Evolutionary conservation across 2,797 vertebrate genomes (phyloP).

Genomic region (Halcyon badia): DNA sequence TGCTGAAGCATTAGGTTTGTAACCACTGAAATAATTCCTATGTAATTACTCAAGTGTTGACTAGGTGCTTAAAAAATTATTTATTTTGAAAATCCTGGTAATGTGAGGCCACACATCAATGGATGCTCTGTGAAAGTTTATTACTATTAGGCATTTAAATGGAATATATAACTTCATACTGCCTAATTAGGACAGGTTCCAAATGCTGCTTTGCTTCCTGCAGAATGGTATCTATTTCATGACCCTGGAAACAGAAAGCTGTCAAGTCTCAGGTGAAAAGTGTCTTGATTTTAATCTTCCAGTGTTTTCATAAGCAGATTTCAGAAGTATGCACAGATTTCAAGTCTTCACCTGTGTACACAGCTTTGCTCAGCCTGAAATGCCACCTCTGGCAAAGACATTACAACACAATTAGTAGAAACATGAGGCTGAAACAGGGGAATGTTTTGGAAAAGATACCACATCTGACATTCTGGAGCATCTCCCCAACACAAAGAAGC

Average conservation of each 20-base stretch:
- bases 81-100: background rate
- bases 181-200: conserved; percentile 7
- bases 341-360: background rate
- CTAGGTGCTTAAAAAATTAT: background rate
- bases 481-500: background rate
- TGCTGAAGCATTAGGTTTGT: background rate
- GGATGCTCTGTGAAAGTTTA: background rate
- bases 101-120: background rate
- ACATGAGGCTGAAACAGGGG: background rate
- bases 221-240: background rate
- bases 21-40: background rate
- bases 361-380: conserved; percentile 16
- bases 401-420: background rate
- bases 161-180: background rate
- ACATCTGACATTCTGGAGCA: background rate
- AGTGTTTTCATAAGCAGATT: background rate
- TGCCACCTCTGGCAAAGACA: background rate
- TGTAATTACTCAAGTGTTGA: background rate
- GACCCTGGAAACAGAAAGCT: background rate
- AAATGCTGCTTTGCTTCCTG: background rate
- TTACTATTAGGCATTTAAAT: background rate
- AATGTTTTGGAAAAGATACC: background rate
- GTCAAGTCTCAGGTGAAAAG: background rate
- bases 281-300: background rate
- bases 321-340: background rate